These are phyloP conservation scores for Lasioglossum baleicum DNA, from an alignment of 1,140 invertebrate species.

Conservation along the genomic window DNA sequence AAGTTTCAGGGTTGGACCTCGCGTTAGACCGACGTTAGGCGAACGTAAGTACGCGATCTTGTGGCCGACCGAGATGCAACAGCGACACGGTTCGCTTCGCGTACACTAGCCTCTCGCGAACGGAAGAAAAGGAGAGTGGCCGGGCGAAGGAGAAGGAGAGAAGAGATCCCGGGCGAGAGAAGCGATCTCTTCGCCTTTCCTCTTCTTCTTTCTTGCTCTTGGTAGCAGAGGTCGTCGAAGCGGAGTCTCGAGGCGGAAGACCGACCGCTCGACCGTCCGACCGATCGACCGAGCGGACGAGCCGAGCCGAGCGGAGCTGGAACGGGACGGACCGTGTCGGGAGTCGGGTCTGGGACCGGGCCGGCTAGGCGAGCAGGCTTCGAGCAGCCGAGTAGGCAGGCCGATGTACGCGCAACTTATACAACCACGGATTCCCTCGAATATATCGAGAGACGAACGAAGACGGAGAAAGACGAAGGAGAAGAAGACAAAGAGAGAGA, in stretches of 20 bases:
- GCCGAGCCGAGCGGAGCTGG: neutral
- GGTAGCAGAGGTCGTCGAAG: neutral
- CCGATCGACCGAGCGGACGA: neutral
- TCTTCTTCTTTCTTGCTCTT: neutral
- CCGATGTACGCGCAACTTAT: constrained; percentile 42
- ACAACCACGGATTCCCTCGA: constrained; percentile 62
- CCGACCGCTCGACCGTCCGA: neutral
- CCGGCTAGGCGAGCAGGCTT: too few relatives aligned
- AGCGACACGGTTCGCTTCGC: constrained; percentile 5
- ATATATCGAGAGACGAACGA: constrained; percentile 50
- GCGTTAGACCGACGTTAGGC: too few relatives aligned
- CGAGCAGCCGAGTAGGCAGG: constrained; percentile 20
- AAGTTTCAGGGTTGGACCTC: too few relatives aligned
- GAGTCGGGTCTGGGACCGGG: too few relatives aligned
- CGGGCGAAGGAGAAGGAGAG: neutral
- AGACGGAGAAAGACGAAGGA: too few relatives aligned
- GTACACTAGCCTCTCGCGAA: constrained; percentile 8
- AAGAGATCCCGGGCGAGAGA: neutral
- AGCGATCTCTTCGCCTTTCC: neutral
- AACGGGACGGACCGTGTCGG: neutral
- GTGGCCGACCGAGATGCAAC: neutral
- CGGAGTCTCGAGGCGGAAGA: neutral
- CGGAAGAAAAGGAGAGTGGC: neutral
- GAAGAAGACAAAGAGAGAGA: too few relatives aligned
- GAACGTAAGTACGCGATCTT: too few relatives aligned